Evolutionary conservation across 2,113 vertebrate genomes (phyloP).

Genomic region (Capricornis sumatraensis): DNA sequence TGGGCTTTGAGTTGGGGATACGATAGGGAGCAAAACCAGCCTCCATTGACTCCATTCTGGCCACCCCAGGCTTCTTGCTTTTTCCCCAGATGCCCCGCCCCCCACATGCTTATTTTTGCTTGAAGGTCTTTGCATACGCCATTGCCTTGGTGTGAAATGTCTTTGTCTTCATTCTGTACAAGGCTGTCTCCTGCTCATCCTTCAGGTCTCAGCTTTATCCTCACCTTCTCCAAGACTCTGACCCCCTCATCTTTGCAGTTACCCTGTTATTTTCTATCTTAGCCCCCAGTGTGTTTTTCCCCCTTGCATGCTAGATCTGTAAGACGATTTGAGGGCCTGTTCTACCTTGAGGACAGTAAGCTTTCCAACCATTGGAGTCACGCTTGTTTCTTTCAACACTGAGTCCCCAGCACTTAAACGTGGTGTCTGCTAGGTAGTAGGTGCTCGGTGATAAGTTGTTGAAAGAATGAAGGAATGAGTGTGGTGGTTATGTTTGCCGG

Average conservation of each 20-base stretch:
- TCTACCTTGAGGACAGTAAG: neutral
- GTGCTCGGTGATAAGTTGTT: neutral
- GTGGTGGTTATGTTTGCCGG: neutral
- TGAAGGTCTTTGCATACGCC: neutral
- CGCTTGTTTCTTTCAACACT: neutral
- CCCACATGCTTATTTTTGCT: rapidly evolving
- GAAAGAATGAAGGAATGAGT: neutral
- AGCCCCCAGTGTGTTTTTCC: neutral
- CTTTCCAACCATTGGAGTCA: neutral
- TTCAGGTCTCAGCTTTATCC: neutral
- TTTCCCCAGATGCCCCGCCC: neutral
- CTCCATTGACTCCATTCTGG: rapidly evolving
- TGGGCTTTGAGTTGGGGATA: neutral
- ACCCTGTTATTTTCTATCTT: neutral
- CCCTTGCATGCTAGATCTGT: neutral
- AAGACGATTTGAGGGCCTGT: neutral
- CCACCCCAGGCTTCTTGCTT: no score
- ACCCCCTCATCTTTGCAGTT: neutral
- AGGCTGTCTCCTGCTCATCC: neutral
- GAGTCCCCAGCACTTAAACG: neutral
- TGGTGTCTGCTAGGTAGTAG: neutral
- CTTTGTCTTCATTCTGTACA: neutral
- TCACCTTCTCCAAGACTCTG: neutral
- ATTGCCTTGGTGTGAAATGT: neutral
- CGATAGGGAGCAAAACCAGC: neutral